Base-by-base conservation (phyloP, 2,797 vertebrate species). In the Decapterus maruadsi region DNA sequence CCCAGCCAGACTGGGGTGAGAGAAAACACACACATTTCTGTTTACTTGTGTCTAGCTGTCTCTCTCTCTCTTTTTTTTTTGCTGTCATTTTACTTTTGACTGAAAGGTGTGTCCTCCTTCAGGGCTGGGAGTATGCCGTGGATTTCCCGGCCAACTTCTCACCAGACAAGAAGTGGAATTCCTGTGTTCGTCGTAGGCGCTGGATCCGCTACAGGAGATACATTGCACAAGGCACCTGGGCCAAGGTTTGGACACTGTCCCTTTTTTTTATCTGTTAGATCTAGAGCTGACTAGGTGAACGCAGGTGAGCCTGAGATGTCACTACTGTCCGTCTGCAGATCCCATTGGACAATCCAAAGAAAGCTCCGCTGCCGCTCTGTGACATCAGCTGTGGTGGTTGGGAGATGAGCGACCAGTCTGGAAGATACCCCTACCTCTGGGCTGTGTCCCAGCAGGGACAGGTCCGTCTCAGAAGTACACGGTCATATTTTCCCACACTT, bases 151-250 rank as follows among this genome's bases (percentile, higher is more conserved):
- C 97, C 72, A 96, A 96, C 86, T 99, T 99, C 94, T 97, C 95
- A 0, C 96, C 96, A 54, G 97, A 98, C 82, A 99, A 99, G 92
- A 98, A 95, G 80, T 99, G 98, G 98, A 99, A 99, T 90, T 99
- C 98, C 0, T 99, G 97, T n/a, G 98, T 99, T 46, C 95, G 98
- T 66, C 96, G 98, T 57, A 93, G 98, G 71, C 94, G 97, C 67
- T 99, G 98, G 98, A 98, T 99, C 88, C 97, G 98, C 74, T 98
- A 99, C 90, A 95, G 98, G 89, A 96, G 96, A 96, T 99, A 98
- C 89, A 96, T 94, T 58, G 96, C 97, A 13, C 95, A 95, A 45
- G 97, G 98, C 8, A 4, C 89, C 58, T 99, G 98, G 98, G 97
- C 98, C 0, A 97, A 99, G 97, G 95, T 95, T 78, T 59, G 76